phyloP scores from a whole-genome alignment of 1,140 invertebrate genomes.

The Magallana gigas region DNA sequence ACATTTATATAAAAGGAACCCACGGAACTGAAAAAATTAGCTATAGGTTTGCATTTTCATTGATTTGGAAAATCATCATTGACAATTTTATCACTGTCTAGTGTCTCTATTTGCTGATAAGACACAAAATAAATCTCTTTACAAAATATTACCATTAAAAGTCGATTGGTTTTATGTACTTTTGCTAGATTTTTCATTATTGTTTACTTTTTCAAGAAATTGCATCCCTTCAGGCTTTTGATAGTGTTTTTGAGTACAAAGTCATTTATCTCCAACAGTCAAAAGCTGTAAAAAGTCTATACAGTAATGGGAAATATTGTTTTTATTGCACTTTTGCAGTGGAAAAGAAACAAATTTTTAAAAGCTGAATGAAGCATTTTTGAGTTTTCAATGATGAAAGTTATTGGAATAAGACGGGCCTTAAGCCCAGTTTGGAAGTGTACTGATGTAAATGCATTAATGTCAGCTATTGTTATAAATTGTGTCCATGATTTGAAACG shows the following conservation, averaged over 20 bases:
- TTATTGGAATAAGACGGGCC: neutral
- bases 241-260: neutral
- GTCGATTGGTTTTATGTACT: neutral
- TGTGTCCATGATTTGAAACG: neutral
- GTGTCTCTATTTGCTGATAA: neutral
- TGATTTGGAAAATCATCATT: neutral
- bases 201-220: slow-evolving; percentile 18
- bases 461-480: slow-evolving; percentile 14
- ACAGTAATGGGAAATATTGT: neutral
- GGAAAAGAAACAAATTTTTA: neutral
- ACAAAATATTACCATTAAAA: neutral
- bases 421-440: neutral
- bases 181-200: neutral
- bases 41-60: too few relatives aligned
- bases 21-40: too few relatives aligned
- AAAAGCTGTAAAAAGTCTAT: neutral
- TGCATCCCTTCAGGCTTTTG: slow-evolving; percentile 1
- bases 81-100: neutral
- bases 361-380: slow-evolving; percentile 14
- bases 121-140: neutral
- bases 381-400: neutral
- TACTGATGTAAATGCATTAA: slow-evolving; percentile 22
- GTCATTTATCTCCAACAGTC: neutral
- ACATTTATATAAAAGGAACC: too few relatives aligned
- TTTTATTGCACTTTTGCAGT: slow-evolving; percentile 16